Evolutionary conservation across 2,888 invertebrate species (phyloP), one percentile per base, ranked within the genome.

Genomic region (Allophyes oxyacanthae): DNA sequence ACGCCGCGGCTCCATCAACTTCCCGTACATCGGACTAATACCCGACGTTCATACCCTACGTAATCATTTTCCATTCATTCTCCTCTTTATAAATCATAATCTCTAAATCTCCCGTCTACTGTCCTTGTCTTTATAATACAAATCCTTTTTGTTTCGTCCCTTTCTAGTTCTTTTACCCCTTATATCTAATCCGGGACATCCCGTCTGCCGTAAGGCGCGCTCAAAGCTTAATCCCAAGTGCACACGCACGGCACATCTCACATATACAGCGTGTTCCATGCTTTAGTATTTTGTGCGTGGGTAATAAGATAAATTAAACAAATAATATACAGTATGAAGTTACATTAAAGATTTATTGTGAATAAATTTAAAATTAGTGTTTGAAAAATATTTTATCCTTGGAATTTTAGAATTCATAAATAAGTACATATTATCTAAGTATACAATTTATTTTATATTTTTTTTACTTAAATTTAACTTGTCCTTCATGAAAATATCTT

Each of bases 171-270:
- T 90, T 90, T 92, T 91, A 92, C 91, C 92, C 93, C 88, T 91
- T 91, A 91, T 91, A 91, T 89, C 93, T 94, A 94, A 94, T 94
- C 93, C 92, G 91, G 85, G 81, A 92, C 91, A 90, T 92, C 92
- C 91, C 90, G 91, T 86, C 86, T 87, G 87, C 78, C 33, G 77
- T 87, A 86, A 87, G 85, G 83, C 85, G 82, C 79, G 82, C 82
- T 85, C 79, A 80, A 78, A 82, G 81, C 79, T 71, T 80, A 81
- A 79, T 79, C 76, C 60, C 66, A 64, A 65, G 71, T 69, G 73
- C 75, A 77, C 73, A 80, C 69, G 76, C 71, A 70, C 60, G 44
- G 48, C 57, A 66, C 56, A 58, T 46, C 60, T 63, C 43, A 48
- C 28, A 32, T 25, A 30, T 30, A 49, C 41, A 55, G 46, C 62